Evolutionary conservation across 2,797 vertebrate genomes (phyloP), one percentile per base, ranked within the genome.

Genomic region (Australoheros facetus): DNA sequence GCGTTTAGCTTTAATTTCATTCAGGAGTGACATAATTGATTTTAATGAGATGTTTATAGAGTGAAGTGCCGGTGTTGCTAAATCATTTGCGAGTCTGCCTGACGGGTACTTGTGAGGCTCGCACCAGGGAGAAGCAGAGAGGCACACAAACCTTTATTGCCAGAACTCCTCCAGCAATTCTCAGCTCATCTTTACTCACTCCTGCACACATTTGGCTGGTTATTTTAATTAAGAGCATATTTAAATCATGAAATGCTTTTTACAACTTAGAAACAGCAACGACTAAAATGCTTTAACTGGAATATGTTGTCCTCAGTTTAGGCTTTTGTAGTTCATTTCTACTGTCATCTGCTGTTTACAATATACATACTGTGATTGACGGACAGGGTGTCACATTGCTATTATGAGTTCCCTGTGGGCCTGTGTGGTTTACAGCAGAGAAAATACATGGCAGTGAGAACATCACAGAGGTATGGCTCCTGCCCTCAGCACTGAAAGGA

Each of bases 1-100:
- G 90, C 88, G n/a, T 96, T 97, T 97, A 93, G 94, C 95, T 95
- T 96, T 97, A 95, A 96, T 96, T 97, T 97, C 85, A 95, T 95
- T 96, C 94, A 94, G 90, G 89, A 94, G 89, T 96, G 88, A 85
- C 95, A 94, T 97, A 97, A 97, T 96, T 96, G 92, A 93, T 93
- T 95, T 94, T 94, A 94, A 93, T 94, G 93, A 95, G 96, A 95
- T 95, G 88, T 92, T 95, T 95, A 95, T 91, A 90, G 90, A 92
- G 93, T 94, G 88, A 90, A 94, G 93, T 93, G 91, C 85, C 78
- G 75, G 90, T 92, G 91, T 93, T 94, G 93, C 92, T 93, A 92
- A 95, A 93, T 94, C 93, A 93, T 93, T 94, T 90, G 91, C 82
- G 45, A 89, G 90, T 85, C 83, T 91, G 91, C 89, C 91, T 92